A percentile compares a stretch with the other conserved stretches of the same genome.
phyloP scores from a whole-genome alignment of 2,797 vertebrate genomes.

The Poecilia picta region DNA sequence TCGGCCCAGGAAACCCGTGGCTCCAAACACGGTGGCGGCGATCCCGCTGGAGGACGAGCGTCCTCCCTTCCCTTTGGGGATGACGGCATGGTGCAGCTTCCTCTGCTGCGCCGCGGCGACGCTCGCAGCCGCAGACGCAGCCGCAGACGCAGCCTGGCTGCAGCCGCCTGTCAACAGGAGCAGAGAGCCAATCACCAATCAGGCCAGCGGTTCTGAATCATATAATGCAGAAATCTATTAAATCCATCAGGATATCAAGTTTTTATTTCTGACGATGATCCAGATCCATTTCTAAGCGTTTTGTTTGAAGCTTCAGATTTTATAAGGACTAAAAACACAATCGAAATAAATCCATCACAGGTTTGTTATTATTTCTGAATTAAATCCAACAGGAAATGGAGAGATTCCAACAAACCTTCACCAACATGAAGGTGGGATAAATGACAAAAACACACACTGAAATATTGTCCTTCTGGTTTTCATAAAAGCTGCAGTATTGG shows the following conservation, averaged over 20 bases:
- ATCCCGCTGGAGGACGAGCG: slow-evolving; percentile 94
- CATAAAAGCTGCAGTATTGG: not conserved
- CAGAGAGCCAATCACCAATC: not conserved
- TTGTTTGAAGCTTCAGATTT: not conserved
- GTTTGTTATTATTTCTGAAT: not conserved
- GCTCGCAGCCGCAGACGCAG: slow-evolving; percentile 52
- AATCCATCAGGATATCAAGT: not conserved
- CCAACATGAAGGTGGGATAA: not conserved
- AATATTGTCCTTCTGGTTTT: not conserved
- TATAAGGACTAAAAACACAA: not conserved
- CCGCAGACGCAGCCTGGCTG: slow-evolving; percentile 68
- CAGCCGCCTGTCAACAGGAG: slow-evolving; percentile 72
- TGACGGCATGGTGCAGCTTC: slow-evolving; percentile 85
- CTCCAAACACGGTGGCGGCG: slow-evolving; percentile 94
- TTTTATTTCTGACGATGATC: not conserved
- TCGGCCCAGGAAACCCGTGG: slow-evolving; percentile 93
- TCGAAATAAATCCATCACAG: not conserved
- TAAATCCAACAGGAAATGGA: not conserved
- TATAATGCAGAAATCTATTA: not conserved
- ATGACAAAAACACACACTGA: not conserved
- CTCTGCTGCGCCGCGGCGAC: slow-evolving; percentile 74
- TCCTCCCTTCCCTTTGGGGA: slow-evolving; percentile 91
- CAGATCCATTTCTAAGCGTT: not conserved
- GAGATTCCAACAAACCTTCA: not conserved
- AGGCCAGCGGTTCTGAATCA: not conserved